Evolutionary conservation across 1,140 invertebrate genomes (phyloP), one percentile per base, ranked within the genome.

Genomic region (Bombus fervidus): DNA sequence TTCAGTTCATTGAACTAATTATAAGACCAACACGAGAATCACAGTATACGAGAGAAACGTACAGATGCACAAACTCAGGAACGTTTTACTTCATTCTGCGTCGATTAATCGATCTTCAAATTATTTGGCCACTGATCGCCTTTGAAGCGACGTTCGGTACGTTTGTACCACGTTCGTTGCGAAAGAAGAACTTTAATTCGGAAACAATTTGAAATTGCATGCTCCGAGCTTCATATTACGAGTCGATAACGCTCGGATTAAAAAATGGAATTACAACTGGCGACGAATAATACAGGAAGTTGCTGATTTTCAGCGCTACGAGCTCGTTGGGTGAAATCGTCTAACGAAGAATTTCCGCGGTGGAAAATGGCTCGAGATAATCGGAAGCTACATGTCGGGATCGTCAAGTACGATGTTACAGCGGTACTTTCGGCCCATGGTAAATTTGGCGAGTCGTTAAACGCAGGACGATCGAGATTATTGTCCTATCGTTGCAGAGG

Each of bases 391-490:
- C 75, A 31, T 43, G 71, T 34, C 53, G 59, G 9, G 34, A 78
- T 77, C 31, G 57, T 62, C 13, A 37, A 57, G 53, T 28, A 57
- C 13, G 39, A 79, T 81, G 76, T 66, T 72, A 57, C 53, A 31
- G 28, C n/a, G 59, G 62, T 37, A 83, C 13, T 69, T 88, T 69
- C 72, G 37, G 18, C 59, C 59, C 74, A 72, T 25, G 62, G 64
- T 64, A 74, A 78, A 83, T 78, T 37, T 74, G 47, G 39, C 10
- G 62, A 41, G 28, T 74, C 71, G 59, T 87, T 87, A 82, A 86
- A 78, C 69, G 34, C 43, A 12, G 53, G 13, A 73, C 69, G 66
- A 88, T 88, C 64, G 81, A 85, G 76, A 80, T 73, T 78, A 77
- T 72, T 88, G 83, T 85, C 74, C 57, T 15, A 43, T 10, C 34